These are phyloP conservation scores for Neotoxoptera formosana DNA, from an alignment of 1,140 invertebrate genomes.

Conservation along the genomic window DNA sequence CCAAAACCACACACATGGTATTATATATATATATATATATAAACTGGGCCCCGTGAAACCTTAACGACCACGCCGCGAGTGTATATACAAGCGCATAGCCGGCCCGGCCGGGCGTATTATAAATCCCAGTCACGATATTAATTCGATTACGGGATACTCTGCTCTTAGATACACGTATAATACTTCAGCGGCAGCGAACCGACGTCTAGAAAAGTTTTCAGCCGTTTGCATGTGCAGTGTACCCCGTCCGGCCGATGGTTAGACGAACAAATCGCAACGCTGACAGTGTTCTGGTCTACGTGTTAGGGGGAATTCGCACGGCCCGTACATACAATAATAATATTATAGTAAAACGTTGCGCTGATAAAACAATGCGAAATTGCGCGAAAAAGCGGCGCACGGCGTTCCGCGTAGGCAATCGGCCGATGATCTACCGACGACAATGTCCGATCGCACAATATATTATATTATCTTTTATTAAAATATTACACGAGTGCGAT, in stretches of 20 bases:
- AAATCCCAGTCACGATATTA: slow-evolving; percentile 19
- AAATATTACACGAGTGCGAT: not conserved
- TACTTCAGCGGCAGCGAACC: not conserved
- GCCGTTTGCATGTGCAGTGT: not conserved
- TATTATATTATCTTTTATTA: not conserved
- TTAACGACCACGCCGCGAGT: not conserved
- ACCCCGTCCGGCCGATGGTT: not conserved
- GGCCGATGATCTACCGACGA: not conserved
- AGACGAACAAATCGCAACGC: slow-evolving; percentile 2
- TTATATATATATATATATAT: not conserved
- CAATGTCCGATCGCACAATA: no score
- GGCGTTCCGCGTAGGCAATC: slow-evolving; percentile 25
- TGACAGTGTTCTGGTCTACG: not conserved
- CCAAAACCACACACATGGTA: not conserved
- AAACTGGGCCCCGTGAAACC: not conserved
- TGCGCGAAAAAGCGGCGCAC: not conserved
- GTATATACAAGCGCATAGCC: not conserved
- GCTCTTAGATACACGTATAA: not conserved
- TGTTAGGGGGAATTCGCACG: not conserved
- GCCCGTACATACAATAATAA: no score
- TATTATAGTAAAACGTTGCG: no score
- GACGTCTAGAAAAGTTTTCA: slow-evolving; percentile 19
- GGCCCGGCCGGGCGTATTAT: not conserved
- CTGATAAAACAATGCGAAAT: not conserved
- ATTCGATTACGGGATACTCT: slow-evolving; percentile 40